A percentile compares a stretch with the other conserved stretches of the same genome.
These are phyloP conservation scores for Clarias platycephalus DNA, from an alignment of 2,797 vertebrate species.

Conservation along the genomic window DNA sequence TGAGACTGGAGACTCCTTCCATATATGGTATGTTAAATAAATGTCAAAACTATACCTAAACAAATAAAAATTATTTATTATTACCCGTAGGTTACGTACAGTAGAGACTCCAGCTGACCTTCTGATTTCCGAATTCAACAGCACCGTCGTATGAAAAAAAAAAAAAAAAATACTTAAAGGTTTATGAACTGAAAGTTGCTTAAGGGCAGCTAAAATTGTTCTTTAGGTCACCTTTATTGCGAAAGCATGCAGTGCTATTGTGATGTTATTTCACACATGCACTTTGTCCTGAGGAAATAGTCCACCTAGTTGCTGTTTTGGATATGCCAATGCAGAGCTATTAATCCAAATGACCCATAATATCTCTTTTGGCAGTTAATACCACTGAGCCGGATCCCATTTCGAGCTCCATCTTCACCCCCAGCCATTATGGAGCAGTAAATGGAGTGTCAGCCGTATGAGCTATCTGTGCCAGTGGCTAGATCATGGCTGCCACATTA, in stretches of 20 bases:
- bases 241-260: background rate
- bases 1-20: background rate
- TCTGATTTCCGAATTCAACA: background rate
- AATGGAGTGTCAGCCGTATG: slow-evolving; percentile 52
- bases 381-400: slow-evolving; percentile 26
- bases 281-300: slow-evolving; percentile 7
- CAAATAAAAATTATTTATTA: background rate
- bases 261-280: background rate
- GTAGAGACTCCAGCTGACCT: background rate
- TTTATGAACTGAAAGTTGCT: background rate
- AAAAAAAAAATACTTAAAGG: background rate
- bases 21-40: background rate
- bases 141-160: background rate
- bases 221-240: slow-evolving; percentile 13
- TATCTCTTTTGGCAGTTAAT: slow-evolving; percentile 39
- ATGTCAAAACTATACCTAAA: background rate
- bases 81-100: background rate
- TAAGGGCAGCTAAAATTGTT: background rate
- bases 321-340: slow-evolving; percentile 42
- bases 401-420: slow-evolving; percentile 46
- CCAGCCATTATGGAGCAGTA: slow-evolving; percentile 50
- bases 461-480: slow-evolving; percentile 55
- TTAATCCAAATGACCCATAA: slow-evolving; percentile 52
- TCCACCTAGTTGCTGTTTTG: slow-evolving; percentile 36
- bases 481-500: slow-evolving; percentile 61